Evolutionary conservation across 1,140 invertebrate species (phyloP).

Genomic region (Rhopalosiphum maidis): DNA sequence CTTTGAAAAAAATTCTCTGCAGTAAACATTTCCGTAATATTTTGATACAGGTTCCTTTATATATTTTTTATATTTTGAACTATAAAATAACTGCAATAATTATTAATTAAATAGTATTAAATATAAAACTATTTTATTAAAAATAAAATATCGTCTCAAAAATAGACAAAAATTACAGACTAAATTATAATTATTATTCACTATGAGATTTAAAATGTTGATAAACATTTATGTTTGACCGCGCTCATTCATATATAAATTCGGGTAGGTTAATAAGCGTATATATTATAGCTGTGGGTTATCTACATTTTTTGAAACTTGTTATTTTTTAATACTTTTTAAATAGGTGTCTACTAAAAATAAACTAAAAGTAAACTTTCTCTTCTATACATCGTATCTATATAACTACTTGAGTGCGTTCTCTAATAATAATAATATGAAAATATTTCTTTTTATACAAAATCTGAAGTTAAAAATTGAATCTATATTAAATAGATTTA

Average conservation of each 20-base stretch:
- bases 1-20: too few relatives aligned
- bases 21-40: too few relatives aligned
- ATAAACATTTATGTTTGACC: not conserved
- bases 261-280: not conserved
- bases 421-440: not conserved
- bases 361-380: not conserved
- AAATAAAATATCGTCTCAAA: not conserved
- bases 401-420: not conserved
- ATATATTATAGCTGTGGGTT: not conserved
- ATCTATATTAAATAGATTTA: not conserved
- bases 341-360: not conserved
- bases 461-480: not conserved
- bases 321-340: not conserved
- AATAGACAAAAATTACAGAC: too few relatives aligned
- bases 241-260: not conserved
- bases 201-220: not conserved
- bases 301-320: conserved; percentile 13
- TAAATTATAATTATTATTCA: too few relatives aligned
- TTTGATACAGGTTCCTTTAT: too few relatives aligned
- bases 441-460: not conserved
- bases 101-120: not conserved
- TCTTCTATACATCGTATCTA: not conserved
- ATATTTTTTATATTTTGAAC: too few relatives aligned
- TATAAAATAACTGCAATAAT: too few relatives aligned
- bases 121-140: not conserved